Conservation (phyloP, 2,113 vertebrate species). For the Platysternon megacephalum region DNA sequence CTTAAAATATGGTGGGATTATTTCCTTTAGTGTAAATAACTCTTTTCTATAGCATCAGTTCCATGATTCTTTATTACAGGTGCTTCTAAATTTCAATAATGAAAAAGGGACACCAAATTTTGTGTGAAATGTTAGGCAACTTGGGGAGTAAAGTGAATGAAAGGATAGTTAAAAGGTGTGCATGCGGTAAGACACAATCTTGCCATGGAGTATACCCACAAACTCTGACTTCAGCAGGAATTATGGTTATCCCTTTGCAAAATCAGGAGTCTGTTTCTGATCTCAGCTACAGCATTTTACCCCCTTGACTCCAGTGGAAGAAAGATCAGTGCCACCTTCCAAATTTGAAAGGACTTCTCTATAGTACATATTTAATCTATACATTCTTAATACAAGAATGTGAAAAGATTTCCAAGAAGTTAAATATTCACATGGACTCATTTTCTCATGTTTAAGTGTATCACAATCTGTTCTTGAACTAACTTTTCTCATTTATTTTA, state of each 20-base stretch:
- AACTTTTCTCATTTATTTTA: background rate
- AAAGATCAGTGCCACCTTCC: background rate
- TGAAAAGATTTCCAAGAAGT: background rate
- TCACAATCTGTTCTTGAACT: background rate
- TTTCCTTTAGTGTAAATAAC: background rate
- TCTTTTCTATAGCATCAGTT: background rate
- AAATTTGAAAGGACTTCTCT: background rate
- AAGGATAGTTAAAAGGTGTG: background rate
- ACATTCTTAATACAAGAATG: background rate
- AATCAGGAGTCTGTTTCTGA: background rate
- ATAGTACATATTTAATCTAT: background rate
- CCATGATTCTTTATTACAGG: background rate
- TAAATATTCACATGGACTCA: background rate
- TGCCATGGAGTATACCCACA: background rate
- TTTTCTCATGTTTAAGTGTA: background rate
- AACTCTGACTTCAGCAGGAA: background rate
- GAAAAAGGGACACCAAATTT: background rate
- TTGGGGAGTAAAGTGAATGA: background rate
- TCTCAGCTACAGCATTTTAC: background rate
- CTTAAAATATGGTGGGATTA: background rate
- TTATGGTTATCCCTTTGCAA: background rate
- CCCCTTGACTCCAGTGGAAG: background rate
- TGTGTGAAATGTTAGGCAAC: background rate
- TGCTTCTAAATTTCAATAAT: background rate
- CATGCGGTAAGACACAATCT: fast-evolving